Percentiles rank a stretch among this genome's conserved stretches.
Evolutionary conservation across 2,888 invertebrate species (phyloP).

Genomic region (Willowsia nigromaculata): DNA sequence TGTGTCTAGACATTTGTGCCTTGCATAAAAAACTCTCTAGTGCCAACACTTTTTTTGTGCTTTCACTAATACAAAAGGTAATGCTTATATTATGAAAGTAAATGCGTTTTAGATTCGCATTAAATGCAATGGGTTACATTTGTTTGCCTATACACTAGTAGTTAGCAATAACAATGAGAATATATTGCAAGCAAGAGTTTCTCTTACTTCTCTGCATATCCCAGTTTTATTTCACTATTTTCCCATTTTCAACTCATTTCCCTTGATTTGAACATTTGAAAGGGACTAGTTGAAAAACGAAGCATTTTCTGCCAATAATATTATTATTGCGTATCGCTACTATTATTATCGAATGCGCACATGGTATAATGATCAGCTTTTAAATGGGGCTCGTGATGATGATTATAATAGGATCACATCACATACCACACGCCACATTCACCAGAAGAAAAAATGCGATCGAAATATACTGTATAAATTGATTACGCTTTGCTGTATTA

Average conservation of each 20-base stretch:
- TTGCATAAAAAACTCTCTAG: neutral
- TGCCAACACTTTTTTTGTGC: neutral
- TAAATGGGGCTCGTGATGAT: conserved; percentile 50
- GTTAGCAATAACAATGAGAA: conserved; percentile 63
- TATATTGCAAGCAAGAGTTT: neutral
- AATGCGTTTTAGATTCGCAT: conserved; percentile 16
- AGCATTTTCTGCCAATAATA: conserved; percentile 34
- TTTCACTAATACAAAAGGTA: neutral
- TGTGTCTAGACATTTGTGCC: neutral
- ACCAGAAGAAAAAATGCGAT: neutral
- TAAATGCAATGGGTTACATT: neutral
- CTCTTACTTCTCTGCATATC: neutral
- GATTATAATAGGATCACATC: conserved; percentile 18
- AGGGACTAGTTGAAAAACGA: neutral
- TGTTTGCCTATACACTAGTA: neutral
- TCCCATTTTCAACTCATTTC: conserved; percentile 51
- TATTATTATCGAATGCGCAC: conserved; percentile 50
- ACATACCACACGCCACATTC: conserved; percentile 6
- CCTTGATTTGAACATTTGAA: conserved; percentile 58
- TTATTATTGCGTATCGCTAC: conserved; percentile 26
- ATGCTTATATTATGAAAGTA: neutral
- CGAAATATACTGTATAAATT: neutral
- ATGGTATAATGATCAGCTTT: conserved; percentile 63
- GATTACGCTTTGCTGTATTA: neutral
- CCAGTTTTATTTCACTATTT: neutral